Base-by-base conservation (phyloP, 1,140 invertebrate species). In the Drosophila chauvacae region DNA sequence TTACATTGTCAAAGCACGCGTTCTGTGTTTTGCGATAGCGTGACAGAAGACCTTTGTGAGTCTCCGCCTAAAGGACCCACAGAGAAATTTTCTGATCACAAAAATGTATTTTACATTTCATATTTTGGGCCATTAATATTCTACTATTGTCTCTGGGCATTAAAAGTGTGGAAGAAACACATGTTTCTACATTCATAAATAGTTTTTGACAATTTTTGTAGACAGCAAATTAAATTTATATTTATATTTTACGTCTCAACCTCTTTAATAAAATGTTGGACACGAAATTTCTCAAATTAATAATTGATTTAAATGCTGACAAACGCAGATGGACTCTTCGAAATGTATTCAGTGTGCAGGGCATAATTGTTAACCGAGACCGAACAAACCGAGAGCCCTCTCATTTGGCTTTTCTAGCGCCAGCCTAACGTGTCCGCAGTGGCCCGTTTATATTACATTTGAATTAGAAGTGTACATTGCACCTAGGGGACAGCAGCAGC, bases 381-480 rank as follows among this genome's bases (percentile, higher is more conserved):
- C 37, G 23, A 70, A n/a, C 23, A 11, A 20, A 66, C 11, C 28
- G 30, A 64, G 39, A 61, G 60, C 58, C 45, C 56, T 51, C 70
- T 73, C 47, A 51, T 37, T 45, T 65, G 11, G 33, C 37, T 45
- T n/a, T 44, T 63, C 44, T 64, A 45, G 63, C 26, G 75, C 33
- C 77, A 77, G 80, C 75, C 80, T 64, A 83, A 61, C 51, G 55
- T 44, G 53, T 39, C 75, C 51, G 55, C 44, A 64, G 57, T 63
- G 68, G 60, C 71, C 39, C 77, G 70, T 88, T 68, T 90, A 85
- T 78, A 84, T 88, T 90, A 90, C 77, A 88, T 62, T 81, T 66
- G 68, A 90, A 90, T 90, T 90, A 90, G 78, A 90, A 90, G 85
- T 90, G 85, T 85, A 65, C 64, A 81, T 90, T 90, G 86, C 85